Conservation (phyloP, 2,888 invertebrate species). For the Chrysolina americana region DNA sequence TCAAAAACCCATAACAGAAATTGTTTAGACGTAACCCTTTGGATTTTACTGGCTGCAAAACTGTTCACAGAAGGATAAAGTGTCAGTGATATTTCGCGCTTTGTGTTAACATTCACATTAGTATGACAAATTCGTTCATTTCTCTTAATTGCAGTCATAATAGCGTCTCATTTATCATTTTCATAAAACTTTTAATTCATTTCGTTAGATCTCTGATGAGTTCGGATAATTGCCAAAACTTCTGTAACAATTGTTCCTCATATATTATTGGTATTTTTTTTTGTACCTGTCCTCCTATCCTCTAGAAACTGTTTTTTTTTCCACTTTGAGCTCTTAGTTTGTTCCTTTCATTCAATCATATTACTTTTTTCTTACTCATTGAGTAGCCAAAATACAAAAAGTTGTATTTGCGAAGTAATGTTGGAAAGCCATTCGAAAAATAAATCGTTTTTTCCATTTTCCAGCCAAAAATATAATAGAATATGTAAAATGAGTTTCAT, state of each 20-base stretch:
- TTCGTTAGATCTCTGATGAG: constrained; percentile 27
- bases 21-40: too few relatives aligned
- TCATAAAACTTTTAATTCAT: constrained; percentile 39
- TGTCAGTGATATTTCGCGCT: constrained; percentile 11
- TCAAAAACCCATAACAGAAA: too few relatives aligned
- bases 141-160: constrained; percentile 47
- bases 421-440: background rate
- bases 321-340: too few relatives aligned
- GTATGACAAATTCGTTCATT: constrained; percentile 51
- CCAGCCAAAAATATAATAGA: constrained; percentile 35
- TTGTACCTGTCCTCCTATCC: too few relatives aligned
- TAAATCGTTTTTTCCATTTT: constrained; percentile 29
- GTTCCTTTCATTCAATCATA: too few relatives aligned
- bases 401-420: background rate
- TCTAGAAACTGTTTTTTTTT: too few relatives aligned
- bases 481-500: constrained; percentile 37
- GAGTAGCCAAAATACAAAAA: too few relatives aligned
- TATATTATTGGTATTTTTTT: constrained; percentile 8
- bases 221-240: constrained; percentile 35
- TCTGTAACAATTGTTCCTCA: constrained; percentile 29
- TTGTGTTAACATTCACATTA: constrained; percentile 40
- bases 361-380: too few relatives aligned
- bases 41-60: too few relatives aligned
- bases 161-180: constrained; percentile 48
- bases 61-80: background rate